Evolutionary conservation across 2,113 vertebrate genomes (phyloP).

Genomic region (Lepus europaeus): DNA sequence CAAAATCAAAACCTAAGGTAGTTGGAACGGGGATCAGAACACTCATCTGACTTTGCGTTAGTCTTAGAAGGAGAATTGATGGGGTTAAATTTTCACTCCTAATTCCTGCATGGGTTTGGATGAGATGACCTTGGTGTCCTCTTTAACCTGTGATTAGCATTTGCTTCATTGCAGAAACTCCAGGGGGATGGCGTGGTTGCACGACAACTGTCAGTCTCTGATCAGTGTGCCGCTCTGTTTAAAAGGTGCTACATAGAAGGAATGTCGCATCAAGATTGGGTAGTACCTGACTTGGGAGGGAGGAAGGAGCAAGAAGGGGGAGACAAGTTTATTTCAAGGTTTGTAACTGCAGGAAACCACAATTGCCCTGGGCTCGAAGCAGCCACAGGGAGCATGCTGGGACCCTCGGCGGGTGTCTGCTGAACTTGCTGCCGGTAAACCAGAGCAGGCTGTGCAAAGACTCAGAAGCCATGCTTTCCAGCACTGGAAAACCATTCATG

Average conservation of each 20-base stretch:
- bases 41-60: not conserved
- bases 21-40: not conserved
- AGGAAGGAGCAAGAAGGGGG: not conserved
- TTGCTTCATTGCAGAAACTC: not conserved
- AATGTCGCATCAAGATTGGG: not conserved
- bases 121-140: not conserved
- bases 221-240: not conserved
- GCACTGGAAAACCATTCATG: not conserved
- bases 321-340: not conserved
- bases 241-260: not conserved
- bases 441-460: not conserved
- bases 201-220: not conserved
- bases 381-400: not conserved
- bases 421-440: not conserved
- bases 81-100: not conserved
- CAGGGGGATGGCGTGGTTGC: not conserved
- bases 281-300: not conserved
- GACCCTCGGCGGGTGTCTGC: not conserved
- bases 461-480: not conserved
- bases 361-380: not conserved
- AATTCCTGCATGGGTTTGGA: not conserved
- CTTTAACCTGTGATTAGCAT: slow-evolving; percentile 17
- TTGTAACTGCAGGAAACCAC: not conserved
- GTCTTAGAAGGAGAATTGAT: not conserved
- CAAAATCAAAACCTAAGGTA: not conserved